Evolutionary conservation across 2,888 invertebrate species (phyloP), one percentile per base, ranked within the genome.

Genomic region (Limnephilus marmoratus): DNA sequence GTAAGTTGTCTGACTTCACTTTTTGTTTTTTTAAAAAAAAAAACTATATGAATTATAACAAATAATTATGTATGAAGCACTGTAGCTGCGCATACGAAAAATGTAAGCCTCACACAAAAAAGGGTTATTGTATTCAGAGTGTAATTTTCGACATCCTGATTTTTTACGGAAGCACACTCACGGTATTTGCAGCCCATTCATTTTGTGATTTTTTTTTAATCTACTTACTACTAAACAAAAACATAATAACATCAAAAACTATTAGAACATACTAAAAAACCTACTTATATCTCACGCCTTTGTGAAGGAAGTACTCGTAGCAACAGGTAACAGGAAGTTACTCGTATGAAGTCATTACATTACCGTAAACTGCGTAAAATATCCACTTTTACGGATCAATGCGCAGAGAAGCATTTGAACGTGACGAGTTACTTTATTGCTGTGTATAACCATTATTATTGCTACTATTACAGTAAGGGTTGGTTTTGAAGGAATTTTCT

Each of bases 291-390:
- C 9, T 68, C 24, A 24, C 83, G 34, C 37, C 34, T 83, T 37
- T 83, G 37, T 68, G 68, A 9, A 68, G 68, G 68, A 68, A 68
- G 0, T n/a, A n/a, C n/a, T n/a, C n/a, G n/a, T 68, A n/a, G 68
- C 83, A 83, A 83, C 83, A 86, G 45, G 86, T 86, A 86, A 86
- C 86, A 12, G 86, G 86, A 86, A 45, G 45, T 86, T 15, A 29
- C 11, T 45, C 45, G n/a, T 15, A 45, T 86, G 18, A 45, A 86
- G n/a, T 86, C 15, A 86, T 49, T 86, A 45, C 83, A 86, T 29
- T 86, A 45, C 83, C 37, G 83, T 37, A 86, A 86, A 68, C 68
- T 68, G 68, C 41, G 29, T 45, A 86, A 68, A 41, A n/a, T 41
- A 45, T 49, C 41, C 29, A 45, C 45, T 86, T 86, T 49, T 45